These are phyloP conservation scores for Microctonus hyperodae DNA, from an alignment of 2,888 invertebrate genomes.

Conservation along the genomic window DNA sequence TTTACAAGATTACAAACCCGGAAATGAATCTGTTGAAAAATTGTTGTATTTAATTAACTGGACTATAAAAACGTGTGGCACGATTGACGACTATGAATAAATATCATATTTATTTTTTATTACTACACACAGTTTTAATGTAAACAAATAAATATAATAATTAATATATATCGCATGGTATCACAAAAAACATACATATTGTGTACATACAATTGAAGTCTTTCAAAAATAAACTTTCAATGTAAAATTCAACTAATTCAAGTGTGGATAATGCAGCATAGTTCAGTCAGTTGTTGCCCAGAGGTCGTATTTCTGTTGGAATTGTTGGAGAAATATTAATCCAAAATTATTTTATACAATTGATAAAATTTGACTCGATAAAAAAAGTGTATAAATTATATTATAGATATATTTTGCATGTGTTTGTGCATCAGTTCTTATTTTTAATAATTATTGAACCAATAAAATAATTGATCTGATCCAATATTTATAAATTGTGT, in stretches of 20 bases:
- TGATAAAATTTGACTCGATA: background rate
- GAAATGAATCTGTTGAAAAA: constrained; percentile 50
- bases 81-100: constrained; percentile 44
- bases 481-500: background rate
- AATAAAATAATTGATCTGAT: background rate
- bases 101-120: background rate
- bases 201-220: background rate
- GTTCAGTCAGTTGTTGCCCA: background rate
- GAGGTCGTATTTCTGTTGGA: constrained; percentile 11
- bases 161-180: background rate
- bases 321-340: no score
- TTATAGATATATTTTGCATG: background rate
- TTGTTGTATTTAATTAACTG: constrained; percentile 54
- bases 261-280: no score
- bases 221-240: background rate
- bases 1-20: constrained; percentile 47
- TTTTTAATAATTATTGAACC: background rate
- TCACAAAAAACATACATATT: background rate
- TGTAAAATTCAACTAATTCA: background rate
- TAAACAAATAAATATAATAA: background rate
- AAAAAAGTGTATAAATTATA: background rate
- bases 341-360: background rate
- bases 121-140: background rate
- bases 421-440: background rate
- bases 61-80: constrained; percentile 54